Evolutionary conservation across 2,888 invertebrate species (phyloP), one percentile per base, ranked within the genome.

Genomic region (Ochropleura leucogaster): DNA sequence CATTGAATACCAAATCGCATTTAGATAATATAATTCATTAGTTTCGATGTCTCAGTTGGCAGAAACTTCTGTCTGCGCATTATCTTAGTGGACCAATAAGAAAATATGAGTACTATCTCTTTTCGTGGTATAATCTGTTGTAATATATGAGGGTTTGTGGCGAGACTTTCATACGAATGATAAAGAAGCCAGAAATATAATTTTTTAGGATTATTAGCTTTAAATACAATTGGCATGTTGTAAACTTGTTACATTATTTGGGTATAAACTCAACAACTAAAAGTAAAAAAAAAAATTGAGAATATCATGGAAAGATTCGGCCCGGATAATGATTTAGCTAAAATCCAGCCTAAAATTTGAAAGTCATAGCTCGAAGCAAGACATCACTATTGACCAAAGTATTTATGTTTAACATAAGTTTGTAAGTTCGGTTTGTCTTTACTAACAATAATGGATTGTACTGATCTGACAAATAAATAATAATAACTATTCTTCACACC

Each of bases 1-100:
- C 83, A 85, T 85, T 84, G 80, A 86, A 86, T 86, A 82, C 81
- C 76, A 83, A 77, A 81, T 82, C 72, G 55, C 66, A 79, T 84
- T 79, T 72, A 74, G 74, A 82, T 80, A 78, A 78, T 85, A 69
- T 73, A 74, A 84, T 80, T 73, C 79, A 75, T 82, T 73, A 42
- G 44, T 79, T 76, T 70, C 72, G 71, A 63, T 53, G 51, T 70
- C 51, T 81, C 63, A 12, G 49, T 63, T 72, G 67, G 51, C 71
- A 80, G 55, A 62, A 67, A 74, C 69, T 47, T 77, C 55, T 51
- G 62, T 79, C 65, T 79, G 62, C 20, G 12, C 14, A 63, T 80
- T 74, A 72, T 72, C 68, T 79, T 60, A 42, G 66, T 83, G 40
- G 63, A 53, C 55, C n/a, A 68, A 10, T 63, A 42, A 30, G 55